These are phyloP conservation scores for Mechanitis messenoides DNA, from an alignment of 2,888 invertebrate genomes.

Conservation along the genomic window DNA sequence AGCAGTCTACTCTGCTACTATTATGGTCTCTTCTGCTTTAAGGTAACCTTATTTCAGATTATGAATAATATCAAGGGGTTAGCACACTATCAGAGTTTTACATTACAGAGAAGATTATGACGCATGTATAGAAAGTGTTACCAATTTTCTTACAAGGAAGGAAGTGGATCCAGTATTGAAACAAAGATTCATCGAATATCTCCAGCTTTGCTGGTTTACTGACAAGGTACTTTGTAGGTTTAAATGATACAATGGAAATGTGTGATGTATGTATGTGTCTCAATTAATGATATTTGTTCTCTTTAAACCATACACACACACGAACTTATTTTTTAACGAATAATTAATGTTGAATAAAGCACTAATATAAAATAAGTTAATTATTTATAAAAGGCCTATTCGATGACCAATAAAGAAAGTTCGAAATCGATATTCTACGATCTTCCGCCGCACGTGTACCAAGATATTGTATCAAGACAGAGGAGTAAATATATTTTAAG, in stretches of 20 bases:
- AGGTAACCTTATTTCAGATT: constrained; percentile 34
- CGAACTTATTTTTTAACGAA: too few relatives aligned
- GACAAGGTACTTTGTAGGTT: constrained; percentile 45
- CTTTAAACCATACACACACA: too few relatives aligned
- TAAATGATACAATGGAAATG: too few relatives aligned
- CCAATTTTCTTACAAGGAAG: constrained; percentile 49
- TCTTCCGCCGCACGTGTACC: constrained; percentile 57
- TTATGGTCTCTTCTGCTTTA: constrained; percentile 58
- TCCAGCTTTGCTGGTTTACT: constrained; percentile 60
- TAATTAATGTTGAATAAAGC: not conserved
- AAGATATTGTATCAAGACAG: constrained; percentile 56
- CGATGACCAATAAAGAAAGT: constrained; percentile 48
- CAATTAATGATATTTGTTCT: too few relatives aligned
- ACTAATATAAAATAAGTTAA: not conserved
- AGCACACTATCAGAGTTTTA: not conserved
- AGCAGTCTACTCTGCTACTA: constrained; percentile 61
- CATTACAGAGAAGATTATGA: constrained; percentile 53
- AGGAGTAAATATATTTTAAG: constrained; percentile 53
- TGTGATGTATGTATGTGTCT: too few relatives aligned
- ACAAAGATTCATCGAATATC: constrained; percentile 52
- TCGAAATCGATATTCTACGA: constrained; percentile 60
- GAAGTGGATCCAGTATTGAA: constrained; percentile 48
- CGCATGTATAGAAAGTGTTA: constrained; percentile 47
- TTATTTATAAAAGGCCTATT: constrained; percentile 45
- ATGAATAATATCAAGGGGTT: not conserved